Evolutionary conservation across 1,140 invertebrate genomes (phyloP), one percentile per base, ranked within the genome.

Genomic region (Pteromalus puparum): DNA sequence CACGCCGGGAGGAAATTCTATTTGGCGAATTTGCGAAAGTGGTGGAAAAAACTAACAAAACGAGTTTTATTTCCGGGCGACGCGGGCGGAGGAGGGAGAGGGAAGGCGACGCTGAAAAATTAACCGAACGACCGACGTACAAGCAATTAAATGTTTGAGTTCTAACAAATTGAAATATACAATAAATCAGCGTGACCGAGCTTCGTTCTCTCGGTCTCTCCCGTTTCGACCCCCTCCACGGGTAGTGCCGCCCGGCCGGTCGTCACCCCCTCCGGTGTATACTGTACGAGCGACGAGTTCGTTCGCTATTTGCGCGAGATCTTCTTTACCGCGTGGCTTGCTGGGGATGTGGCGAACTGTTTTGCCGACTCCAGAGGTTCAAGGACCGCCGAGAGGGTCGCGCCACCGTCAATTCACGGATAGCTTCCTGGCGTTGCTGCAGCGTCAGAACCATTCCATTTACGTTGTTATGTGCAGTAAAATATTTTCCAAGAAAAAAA

Each of bases 91-190:
- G 2, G 42, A 53, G 18, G 12, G 61, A 65, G 15, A 18, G n/a
- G 28, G 21, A 15, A 53, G 75, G n/a, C n/a, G n/a, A 83, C 85
- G 53, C 46, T 85, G 87, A 88, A 87, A 87, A 87, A 88, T 87
- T 87, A 87, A 88, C 84, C 85, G 86, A 85, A 61, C 73, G 12
- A 78, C 73, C 76, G 79, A 85, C 87, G 85, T 86, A 84, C 87
- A 83, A 85, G 85, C 90, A 90, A 90, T 90, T 90, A 88, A 88
- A 88, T 86, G 86, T 88, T 90, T 88, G 88, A 90, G 89, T 87
- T 90, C 87, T 86, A 88, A 90, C 89, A 90, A 89, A 91, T 90
- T 88, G 84, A 87, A 76, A 87, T 85, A 87, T 87, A 73, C 84
- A 87, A 89, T 89, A 88, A 90, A 89, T 88, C 87, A 84, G 81